Base-by-base conservation (phyloP, 2,888 invertebrate genomes). In the Mythimna ferrago region DNA sequence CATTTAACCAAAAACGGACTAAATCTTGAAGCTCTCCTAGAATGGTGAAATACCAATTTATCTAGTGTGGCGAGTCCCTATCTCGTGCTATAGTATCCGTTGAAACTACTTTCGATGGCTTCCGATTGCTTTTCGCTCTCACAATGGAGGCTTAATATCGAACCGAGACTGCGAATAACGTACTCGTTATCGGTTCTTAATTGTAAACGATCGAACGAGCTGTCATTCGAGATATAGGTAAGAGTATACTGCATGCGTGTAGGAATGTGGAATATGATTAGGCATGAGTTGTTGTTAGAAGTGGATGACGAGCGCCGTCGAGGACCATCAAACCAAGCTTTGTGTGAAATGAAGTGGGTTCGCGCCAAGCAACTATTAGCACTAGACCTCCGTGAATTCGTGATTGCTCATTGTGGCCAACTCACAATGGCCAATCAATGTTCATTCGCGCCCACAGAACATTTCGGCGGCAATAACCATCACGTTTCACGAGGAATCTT, bases 361-460 rank as follows among this genome's bases (percentile, higher is more conserved):
- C 88, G 85, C 88, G 88, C 85, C 84, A 85, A 89, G 85, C 88
- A 68, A 85, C 84, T 88, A 91, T 93, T 92, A 92, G 89, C 89
- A 88, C 87, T 89, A 90, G 87, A 86, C 81, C 73, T 56, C 71
- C 71, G 60, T 79, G 74, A 79, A 61, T 76, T 87, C 88, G 89
- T 93, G 94, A 95, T 94, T 93, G 93, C 92, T 93, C 91, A 94
- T 95, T 95, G 95, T 95, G 87, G 51, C 51, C 77, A 69, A 72
- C 68, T 88, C 86, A 94, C 94, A 95, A 95, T 94, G 85, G 87
- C 90, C 94, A 95, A 95, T 95, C 95, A 94, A 87, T 87, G 89
- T 79, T 89, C 87, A 90, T 92, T 90, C 88, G 85, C 78, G 86
- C 81, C 84, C 77, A 81, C 72, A 86, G 82, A 86, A 89, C 88